Base-by-base conservation (phyloP, 2,888 invertebrate genomes). In the Melitaea athalia region DNA sequence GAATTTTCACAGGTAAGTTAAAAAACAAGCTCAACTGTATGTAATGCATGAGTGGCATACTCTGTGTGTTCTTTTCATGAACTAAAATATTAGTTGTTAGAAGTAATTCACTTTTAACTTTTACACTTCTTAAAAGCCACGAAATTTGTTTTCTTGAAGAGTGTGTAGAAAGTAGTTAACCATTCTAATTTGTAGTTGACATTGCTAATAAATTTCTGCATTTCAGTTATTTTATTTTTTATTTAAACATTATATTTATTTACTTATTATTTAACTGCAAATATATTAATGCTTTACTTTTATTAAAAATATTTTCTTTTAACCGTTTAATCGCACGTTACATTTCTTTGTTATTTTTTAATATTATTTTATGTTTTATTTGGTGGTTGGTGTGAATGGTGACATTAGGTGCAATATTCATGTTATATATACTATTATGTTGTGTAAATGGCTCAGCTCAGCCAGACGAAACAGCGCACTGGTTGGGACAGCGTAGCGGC, bases 1-100 rank as follows among this genome's bases (percentile, higher is more conserved):
- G 95, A 85, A 95, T 96, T 85, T 97, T 98, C 81, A 96, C 96
- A 93, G 98, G 98, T 98, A 93, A 88, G 87, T 87, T 74, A 33
- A 52, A 24, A 24, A 2, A 52, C 69, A 43, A 52, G 47, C 6
- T 49, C 11, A 31, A 38, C 14, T 43, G 12, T 55, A 10, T 55
- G 45, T 17, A 47, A 45, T 47, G 45, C 60, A 60, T 60, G 45
- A 60, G 33, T 60, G 57, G 47, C 45, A 60, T 60, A 31, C 45
- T 17, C 15, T 60, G 45, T 38, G 38, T 38, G 38, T 38, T 38
- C 38, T 38, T 38, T 57, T 57, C 42, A 38, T 15, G 42, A 57
- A 57, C 15, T 57, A 57, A 57, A 42, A 14, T 52, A 11, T 52
- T 52, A 17, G 10, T 24, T 52, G 17, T 52, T 24, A 10, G 15